phyloP scores from a whole-genome alignment of 1,140 invertebrate species.

The Macrocentrus cingulum region DNA sequence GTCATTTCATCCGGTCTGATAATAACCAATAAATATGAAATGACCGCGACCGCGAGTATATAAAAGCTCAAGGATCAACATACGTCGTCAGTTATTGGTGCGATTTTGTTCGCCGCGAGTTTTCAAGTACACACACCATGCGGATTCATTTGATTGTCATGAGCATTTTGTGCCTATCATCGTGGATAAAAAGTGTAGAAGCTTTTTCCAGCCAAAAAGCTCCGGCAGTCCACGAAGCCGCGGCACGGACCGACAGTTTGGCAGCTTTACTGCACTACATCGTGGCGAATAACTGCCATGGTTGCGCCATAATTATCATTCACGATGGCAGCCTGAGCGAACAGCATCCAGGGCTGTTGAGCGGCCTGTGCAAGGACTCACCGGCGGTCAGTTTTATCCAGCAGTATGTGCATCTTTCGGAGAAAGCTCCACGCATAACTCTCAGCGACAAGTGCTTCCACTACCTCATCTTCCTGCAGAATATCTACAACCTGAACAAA shows the following conservation, averaged over 20 bases:
- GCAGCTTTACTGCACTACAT: slow-evolving; percentile 14
- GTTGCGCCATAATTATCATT: slow-evolving; percentile 20
- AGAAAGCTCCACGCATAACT: neutral
- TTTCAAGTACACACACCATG: no score
- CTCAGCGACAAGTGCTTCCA: slow-evolving; percentile 60
- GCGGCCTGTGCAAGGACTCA: slow-evolving; percentile 6
- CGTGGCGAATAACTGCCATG: slow-evolving; percentile 20
- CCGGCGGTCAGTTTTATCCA: slow-evolving; percentile 16
- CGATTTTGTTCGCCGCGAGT: no score
- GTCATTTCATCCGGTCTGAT: no score
- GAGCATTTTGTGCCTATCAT: no score
- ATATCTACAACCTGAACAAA: slow-evolving; percentile 61
- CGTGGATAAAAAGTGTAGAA: no score
- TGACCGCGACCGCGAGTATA: no score
- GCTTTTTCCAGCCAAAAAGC: no score
- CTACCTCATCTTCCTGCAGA: slow-evolving; percentile 67
- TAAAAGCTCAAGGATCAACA: no score
- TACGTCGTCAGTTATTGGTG: no score
- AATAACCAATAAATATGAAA: no score
- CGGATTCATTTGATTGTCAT: no score
- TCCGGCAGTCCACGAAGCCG: neutral
- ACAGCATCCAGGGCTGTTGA: neutral
- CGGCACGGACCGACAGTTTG: slow-evolving; percentile 20
- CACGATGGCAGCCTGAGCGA: slow-evolving; percentile 19
- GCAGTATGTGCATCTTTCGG: slow-evolving; percentile 4